Evolutionary conservation across 2,888 invertebrate species (phyloP), one percentile per base, ranked within the genome.

Genomic region (Agonum fuliginosum): DNA sequence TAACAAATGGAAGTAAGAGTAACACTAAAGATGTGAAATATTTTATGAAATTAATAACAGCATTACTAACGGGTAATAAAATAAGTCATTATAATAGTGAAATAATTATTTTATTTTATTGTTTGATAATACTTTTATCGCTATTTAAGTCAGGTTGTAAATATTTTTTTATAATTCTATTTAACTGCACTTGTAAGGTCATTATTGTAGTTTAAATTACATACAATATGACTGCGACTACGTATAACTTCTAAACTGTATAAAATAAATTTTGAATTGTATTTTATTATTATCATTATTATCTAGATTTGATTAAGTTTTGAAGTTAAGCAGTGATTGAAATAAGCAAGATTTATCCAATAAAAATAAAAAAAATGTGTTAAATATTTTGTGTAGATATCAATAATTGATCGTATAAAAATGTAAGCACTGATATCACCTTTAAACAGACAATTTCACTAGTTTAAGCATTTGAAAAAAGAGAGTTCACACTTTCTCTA

Each of bases 61-160:
- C n/a, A 37, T 37, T n/a, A 37, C 10, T 37, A 37, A 37, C 6
- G 37, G n/a, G 37, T 37, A 37, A 37, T 37, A 37, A 37, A 37
- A 37, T n/a, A n/a, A 37, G n/a, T 37, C 37, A 37, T 37, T 37
- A 8, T 37, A 37, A 37, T 37, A 37, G n/a, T 8, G 37, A n/a
- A n/a, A n/a, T 46, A 46, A 46, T 14, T 6, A 14, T 46, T 46
- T 46, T 14, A 37, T 37, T 46, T 46, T 46, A 46, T 14, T 46
- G 46, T 46, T 37, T 46, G 46, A 46, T 46, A 46, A 46, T 14
- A 17, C 14, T 14, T 46, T 14, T 14, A 46, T 17, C 46, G 17
- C 46, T 14, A 46, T 14, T 46, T 46, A 46, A 17, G 10, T 14
- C 46, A 17, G 6, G 30, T 30, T 30, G 8, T 8, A 30, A 8